Percentiles rank a stretch among this genome's conserved stretches.
phyloP scores from a whole-genome alignment of 2,888 invertebrate species.

The Phlogophora meticulosa region DNA sequence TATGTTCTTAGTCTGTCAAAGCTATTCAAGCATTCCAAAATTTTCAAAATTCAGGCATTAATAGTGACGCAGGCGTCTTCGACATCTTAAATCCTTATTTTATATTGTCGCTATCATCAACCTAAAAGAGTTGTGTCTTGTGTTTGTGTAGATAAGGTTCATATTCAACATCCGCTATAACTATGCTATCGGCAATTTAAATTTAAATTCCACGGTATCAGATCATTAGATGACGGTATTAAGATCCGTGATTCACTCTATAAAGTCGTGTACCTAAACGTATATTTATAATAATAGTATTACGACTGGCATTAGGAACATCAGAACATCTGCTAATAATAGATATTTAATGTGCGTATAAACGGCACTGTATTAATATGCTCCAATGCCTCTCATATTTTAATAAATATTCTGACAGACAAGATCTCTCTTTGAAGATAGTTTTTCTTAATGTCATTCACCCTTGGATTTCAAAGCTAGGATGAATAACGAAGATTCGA shows the following conservation, averaged over 20 bases:
- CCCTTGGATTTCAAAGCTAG: constrained; percentile 17
- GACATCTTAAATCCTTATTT: no score
- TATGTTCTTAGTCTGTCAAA: no score
- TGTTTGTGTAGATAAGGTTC: no score
- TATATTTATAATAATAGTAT: constrained; percentile 46
- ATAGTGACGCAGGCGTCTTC: no score
- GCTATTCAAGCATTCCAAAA: no score
- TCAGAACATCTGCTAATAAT: constrained; percentile 58
- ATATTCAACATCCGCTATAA: no score
- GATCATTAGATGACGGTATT: constrained; percentile 5
- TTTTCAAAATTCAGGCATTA: no score
- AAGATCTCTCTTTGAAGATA: constrained; percentile 20
- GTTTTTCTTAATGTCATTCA: constrained; percentile 48
- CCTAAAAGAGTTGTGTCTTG: no score
- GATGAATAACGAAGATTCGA: neutral
- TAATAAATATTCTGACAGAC: constrained; percentile 32
- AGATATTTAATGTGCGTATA: constrained; percentile 51
- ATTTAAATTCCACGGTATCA: constrained; percentile 11
- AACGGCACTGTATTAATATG: constrained; percentile 36
- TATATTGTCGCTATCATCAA: no score
- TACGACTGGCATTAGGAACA: constrained; percentile 38
- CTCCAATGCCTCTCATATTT: constrained; percentile 39
- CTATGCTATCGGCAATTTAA: neutral
- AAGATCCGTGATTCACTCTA: constrained; percentile 23
- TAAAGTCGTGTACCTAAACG: constrained; percentile 14